These are phyloP conservation scores for Cetoscarus ocellatus DNA, from an alignment of 2,797 vertebrate species.

Conservation along the genomic window DNA sequence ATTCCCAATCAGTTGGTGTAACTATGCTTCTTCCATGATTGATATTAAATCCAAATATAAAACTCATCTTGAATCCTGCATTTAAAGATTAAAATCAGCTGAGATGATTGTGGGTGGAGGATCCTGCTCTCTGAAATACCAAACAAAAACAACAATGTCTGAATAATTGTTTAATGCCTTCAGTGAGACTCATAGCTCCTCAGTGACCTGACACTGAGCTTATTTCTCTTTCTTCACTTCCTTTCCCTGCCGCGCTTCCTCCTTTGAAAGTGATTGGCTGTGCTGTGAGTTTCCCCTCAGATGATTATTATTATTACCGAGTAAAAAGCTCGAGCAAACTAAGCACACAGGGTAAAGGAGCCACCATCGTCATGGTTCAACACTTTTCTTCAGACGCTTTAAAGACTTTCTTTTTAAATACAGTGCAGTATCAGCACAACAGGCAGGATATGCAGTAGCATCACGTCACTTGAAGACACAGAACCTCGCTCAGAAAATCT, in stretches of 20 bases:
- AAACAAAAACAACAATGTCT: not conserved
- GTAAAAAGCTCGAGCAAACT: not conserved
- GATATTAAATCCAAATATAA: too few species aligned
- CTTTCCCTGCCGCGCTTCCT: slow-evolving; percentile 50
- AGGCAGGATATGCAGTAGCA: too few species aligned
- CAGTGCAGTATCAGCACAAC: too few species aligned
- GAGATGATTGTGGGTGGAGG: too few species aligned
- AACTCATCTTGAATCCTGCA: too few species aligned
- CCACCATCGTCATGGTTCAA: not conserved
- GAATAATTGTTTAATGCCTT: not conserved
- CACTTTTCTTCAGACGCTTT: not conserved
- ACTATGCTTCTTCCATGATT: too few species aligned
- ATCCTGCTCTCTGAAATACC: not conserved
- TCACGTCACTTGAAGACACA: too few species aligned
- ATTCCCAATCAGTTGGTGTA: too few species aligned
- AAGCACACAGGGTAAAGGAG: not conserved
- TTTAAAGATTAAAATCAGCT: too few species aligned
- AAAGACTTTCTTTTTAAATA: too few species aligned
- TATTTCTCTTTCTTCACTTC: slow-evolving; percentile 41
- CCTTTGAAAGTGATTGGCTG: slow-evolving; percentile 29
- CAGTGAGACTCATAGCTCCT: not conserved
- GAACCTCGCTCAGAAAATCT: too few species aligned
- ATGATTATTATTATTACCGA: not conserved
- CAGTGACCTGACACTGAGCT: slow-evolving; percentile 8
- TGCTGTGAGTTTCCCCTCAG: not conserved